Evolutionary conservation across 2,888 invertebrate genomes (phyloP), one percentile per base, ranked within the genome.

Genomic region (Dicycla oo): DNA sequence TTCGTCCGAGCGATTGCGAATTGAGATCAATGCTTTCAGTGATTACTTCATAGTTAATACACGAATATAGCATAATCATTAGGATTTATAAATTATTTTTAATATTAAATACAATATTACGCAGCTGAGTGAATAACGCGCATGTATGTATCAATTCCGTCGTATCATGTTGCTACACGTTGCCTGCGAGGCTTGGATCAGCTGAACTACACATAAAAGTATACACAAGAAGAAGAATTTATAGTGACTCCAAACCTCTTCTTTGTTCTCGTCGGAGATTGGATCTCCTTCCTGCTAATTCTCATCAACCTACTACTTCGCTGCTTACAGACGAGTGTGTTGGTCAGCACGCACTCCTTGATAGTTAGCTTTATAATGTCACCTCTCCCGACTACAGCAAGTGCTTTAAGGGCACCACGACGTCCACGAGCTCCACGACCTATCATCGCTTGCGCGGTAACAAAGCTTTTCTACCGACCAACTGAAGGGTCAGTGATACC

Each of bases 11-110:
- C 62, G 64, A 53, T 64, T 58, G 40, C 69, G 57, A 72, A 78
- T 81, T 70, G 69, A 78, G 72, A 82, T 47, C 81, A 83, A 78
- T 70, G 74, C 81, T 78, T 70, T 69, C 63, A 81, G 69, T 54
- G 43, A 80, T 80, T 80, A 69, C 78, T 64, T 69, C 69, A 80
- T 69, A 73, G 45, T 51, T 76, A 71, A 72, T 72, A 76, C 65
- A 53, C 68, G 56, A 63, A 60, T 51, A 56, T 73, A 58, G 54
- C 56, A 57, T 61, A 69, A 62, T 66, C n/a, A 60, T 47, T 30
- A 47, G 51, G n/a, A 38, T 63, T 66, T 13, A 40, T 43, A 49
- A n/a, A 53, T 65, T 49, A 38, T 34, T 47, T 63, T 68, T 72
- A 49, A 43, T 13, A 65, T 40, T 20, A 30, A 54, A 40, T 57